Percentiles rank a stretch among this genome's conserved stretches.
Conservation (phyloP, 2,888 invertebrate genomes). For the Cataglyphis albicans region DNA sequence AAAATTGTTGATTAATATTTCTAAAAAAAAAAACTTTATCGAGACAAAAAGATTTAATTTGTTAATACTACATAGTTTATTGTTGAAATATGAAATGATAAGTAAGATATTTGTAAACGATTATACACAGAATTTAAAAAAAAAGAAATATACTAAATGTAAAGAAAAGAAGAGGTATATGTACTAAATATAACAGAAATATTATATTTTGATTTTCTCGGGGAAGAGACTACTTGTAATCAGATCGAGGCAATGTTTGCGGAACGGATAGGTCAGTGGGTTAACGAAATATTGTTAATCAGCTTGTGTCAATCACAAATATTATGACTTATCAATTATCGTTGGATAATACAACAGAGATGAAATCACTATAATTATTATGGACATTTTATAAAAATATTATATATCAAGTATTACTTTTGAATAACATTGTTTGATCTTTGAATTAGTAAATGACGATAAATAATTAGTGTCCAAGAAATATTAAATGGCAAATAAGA, state of each 20-base stretch:
- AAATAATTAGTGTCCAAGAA: not conserved
- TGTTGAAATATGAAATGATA: not conserved
- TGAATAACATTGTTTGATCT: not conserved
- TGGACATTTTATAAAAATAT: not conserved
- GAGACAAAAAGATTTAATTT: not conserved
- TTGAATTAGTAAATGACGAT: not conserved
- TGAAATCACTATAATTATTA: not conserved
- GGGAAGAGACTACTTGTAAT: not conserved
- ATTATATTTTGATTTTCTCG: not conserved
- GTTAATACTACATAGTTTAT: not conserved
- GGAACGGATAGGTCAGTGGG: not conserved
- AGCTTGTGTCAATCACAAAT: not conserved
- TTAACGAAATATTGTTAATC: conserved; percentile 22
- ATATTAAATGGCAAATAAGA: conserved; percentile 3
- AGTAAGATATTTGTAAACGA: not conserved
- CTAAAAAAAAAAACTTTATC: not conserved
- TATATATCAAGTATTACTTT: not conserved
- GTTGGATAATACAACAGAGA: not conserved
- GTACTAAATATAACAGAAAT: no score
- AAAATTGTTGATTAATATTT: not conserved
- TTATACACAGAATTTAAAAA: not conserved
- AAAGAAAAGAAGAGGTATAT: no score
- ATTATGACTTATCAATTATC: not conserved
- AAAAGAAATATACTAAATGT: no score
- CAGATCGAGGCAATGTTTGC: conserved; percentile 9